Evolutionary conservation across 2,113 vertebrate species (phyloP).

Genomic region (Stegostoma tigrinum): DNA sequence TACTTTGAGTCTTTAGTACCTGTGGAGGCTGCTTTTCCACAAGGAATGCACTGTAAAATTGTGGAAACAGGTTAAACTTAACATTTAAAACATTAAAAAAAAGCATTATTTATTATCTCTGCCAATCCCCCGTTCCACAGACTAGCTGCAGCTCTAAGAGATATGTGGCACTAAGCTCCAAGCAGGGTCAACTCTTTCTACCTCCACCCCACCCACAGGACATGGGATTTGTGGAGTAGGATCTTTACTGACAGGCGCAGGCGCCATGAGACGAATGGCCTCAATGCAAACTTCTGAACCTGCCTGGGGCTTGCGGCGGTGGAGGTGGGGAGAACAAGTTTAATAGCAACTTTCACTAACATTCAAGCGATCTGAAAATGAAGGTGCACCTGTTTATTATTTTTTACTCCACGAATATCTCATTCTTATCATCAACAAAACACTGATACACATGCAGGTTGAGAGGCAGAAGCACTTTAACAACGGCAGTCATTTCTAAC

Average conservation of each 20-base stretch:
- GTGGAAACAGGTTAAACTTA: too few relatives aligned
- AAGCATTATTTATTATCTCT: neutral
- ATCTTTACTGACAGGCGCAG: too few relatives aligned
- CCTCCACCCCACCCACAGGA: too few relatives aligned
- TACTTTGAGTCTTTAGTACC: slow-evolving; percentile 94
- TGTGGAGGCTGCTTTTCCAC: slow-evolving; percentile 92
- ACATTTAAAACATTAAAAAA: neutral
- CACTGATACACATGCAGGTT: neutral
- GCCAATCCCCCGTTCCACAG: neutral
- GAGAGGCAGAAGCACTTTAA: neutral
- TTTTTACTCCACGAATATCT: neutral
- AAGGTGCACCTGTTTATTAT: neutral
- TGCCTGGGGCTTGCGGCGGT: too few relatives aligned
- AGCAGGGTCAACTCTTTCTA: neutral
- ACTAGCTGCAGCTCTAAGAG: too few relatives aligned
- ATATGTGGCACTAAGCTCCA: neutral
- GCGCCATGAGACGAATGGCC: neutral
- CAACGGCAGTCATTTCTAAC: neutral
- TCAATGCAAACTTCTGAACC: neutral
- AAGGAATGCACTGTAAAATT: slow-evolving; percentile 68
- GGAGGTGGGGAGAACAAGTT: neutral
- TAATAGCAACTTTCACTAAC: neutral
- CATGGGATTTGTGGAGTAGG: too few relatives aligned
- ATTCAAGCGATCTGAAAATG: neutral
- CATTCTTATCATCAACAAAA: neutral